These are phyloP conservation scores for Caenorhabditis angaria DNA, from an alignment of 2,888 invertebrate genomes.

Conservation along the genomic window DNA sequence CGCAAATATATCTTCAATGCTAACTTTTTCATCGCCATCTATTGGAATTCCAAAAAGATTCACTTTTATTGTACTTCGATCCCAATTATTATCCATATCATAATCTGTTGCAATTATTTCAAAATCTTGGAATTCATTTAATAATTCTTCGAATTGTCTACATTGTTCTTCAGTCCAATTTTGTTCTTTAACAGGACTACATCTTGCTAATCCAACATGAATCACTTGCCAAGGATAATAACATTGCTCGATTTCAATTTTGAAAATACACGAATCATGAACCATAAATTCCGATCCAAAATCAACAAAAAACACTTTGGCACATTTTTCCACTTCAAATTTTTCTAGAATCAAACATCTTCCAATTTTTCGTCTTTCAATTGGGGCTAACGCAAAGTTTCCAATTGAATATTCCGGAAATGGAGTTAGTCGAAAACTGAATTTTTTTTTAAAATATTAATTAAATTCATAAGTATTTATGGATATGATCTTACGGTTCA, in stretches of 20 bases:
- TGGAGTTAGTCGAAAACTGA: constrained; percentile 4
- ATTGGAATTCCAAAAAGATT: neutral
- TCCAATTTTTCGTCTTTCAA: constrained; percentile 33
- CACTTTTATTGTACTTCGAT: neutral
- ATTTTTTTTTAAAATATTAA: neutral
- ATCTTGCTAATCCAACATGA: constrained; percentile 23
- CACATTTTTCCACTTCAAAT: neutral
- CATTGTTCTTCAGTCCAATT: neutral
- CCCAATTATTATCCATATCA: neutral
- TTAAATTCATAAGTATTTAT: neutral
- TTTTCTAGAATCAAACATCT: constrained; percentile 37
- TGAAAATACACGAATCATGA: constrained; percentile 19
- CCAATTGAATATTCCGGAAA: constrained; percentile 10
- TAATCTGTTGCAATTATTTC: neutral
- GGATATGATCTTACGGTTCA: constrained; percentile 38
- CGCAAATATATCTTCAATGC: neutral
- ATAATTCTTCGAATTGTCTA: neutral
- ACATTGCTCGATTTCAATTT: constrained; percentile 11
- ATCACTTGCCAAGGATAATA: constrained; percentile 36
- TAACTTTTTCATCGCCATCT: neutral
- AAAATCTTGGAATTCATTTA: neutral
- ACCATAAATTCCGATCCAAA: constrained; percentile 17
- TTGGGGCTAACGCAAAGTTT: constrained; percentile 42
- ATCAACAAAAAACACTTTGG: constrained; percentile 40
- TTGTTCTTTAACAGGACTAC: constrained; percentile 2